Conservation (phyloP, 92 coral and sea anemone species). For the Palythoa caribaeorum region DNA sequence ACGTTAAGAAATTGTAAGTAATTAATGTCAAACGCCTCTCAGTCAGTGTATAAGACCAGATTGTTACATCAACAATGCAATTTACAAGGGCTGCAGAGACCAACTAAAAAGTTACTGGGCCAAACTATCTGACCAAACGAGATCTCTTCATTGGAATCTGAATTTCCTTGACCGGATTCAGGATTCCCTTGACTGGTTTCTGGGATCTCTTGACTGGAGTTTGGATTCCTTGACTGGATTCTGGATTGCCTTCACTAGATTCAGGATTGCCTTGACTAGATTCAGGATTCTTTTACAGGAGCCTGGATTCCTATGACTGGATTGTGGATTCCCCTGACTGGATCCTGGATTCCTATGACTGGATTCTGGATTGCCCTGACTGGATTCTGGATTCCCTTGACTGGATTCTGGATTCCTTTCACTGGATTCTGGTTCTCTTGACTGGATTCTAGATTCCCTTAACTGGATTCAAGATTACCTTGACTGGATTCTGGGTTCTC, state of each 20-base stretch:
- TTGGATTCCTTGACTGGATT: background rate
- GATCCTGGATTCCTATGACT: background rate
- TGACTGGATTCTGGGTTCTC: too few species aligned
- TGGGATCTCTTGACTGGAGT: background rate
- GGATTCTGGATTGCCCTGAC: background rate
- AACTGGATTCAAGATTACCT: too few species aligned
- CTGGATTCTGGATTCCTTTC: too few species aligned
- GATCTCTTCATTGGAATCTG: background rate
- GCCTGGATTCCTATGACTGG: background rate
- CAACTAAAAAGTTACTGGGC: too few species aligned
- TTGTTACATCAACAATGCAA: background rate
- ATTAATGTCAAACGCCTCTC: background rate
- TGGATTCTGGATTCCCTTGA: background rate
- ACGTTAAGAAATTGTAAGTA: constrained; percentile 31
- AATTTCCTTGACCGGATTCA: background rate
- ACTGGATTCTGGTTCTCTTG: too few species aligned
- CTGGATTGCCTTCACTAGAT: background rate
- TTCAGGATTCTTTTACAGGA: background rate
- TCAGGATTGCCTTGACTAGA: background rate
- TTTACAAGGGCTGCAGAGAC: too few species aligned
- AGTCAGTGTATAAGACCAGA: background rate
- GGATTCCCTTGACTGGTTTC: background rate
- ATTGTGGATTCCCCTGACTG: too few species aligned
- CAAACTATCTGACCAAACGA: too few species aligned
- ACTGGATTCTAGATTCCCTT: background rate